phyloP scores from a whole-genome alignment of 2,888 invertebrate species.

The Diarsia brunnea region DNA sequence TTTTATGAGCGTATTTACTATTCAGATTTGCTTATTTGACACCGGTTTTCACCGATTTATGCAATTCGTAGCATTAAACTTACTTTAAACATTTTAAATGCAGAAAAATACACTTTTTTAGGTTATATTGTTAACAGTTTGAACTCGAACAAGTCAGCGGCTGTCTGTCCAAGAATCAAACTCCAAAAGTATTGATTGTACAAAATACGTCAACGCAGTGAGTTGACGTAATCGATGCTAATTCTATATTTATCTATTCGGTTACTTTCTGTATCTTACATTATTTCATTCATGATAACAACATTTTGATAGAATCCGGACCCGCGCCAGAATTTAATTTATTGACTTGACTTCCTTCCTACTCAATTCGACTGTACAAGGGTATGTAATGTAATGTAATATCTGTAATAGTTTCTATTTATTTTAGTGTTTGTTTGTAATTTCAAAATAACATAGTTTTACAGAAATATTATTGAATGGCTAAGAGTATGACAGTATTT shows the following conservation, averaged over 20 bases:
- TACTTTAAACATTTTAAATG: constrained; percentile 54
- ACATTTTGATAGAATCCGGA: neutral
- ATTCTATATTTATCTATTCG: constrained; percentile 30
- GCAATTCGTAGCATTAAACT: constrained; percentile 21
- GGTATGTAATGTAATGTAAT: too few species aligned
- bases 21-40: neutral
- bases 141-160: constrained; percentile 16
- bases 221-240: constrained; percentile 41
- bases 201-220: constrained; percentile 20
- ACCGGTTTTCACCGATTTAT: neutral
- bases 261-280: neutral
- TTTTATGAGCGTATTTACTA: neutral
- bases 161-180: constrained; percentile 12
- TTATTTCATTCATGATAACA: neutral
- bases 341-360: too few species aligned
- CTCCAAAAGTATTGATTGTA: constrained; percentile 7
- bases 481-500: too few species aligned
- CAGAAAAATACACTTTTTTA: neutral
- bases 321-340: neutral
- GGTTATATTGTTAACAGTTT: constrained; percentile 22
- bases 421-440: too few species aligned
- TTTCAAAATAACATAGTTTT: too few species aligned
- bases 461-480: too few species aligned
- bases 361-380: too few species aligned
- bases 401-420: too few species aligned